phyloP scores from a whole-genome alignment of 2,113 vertebrate genomes.

The Gymnobelideus leadbeateri region DNA sequence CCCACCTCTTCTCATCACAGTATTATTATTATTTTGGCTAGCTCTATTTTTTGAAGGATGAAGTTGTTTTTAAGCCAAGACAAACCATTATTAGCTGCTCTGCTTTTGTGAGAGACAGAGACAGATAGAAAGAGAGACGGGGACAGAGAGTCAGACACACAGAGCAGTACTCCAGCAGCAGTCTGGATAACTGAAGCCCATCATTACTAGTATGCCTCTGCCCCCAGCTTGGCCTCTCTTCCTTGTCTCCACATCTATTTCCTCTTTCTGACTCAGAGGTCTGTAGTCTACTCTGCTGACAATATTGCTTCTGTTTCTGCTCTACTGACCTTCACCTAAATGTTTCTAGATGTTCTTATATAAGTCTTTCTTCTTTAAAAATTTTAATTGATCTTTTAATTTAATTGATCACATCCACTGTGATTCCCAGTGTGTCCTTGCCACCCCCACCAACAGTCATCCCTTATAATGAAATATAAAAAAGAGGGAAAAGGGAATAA shows the following conservation, averaged over 20 bases:
- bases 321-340: background rate
- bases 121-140: background rate
- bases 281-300: background rate
- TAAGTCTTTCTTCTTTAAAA: background rate
- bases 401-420: background rate
- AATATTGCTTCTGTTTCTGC: background rate
- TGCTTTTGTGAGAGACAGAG: background rate
- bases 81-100: background rate
- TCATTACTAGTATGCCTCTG: background rate
- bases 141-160: background rate
- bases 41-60: background rate
- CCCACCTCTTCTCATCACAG: background rate
- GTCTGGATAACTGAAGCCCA: background rate
- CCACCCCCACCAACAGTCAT: background rate
- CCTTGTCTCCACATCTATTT: background rate
- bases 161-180: background rate
- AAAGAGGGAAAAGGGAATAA: background rate
- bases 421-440: background rate
- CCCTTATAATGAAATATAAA: background rate
- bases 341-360: background rate
- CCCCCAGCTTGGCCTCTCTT: background rate
- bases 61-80: background rate
- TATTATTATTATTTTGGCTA: background rate
- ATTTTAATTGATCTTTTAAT: background rate
- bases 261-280: background rate